Evolutionary conservation across 2,113 vertebrate genomes (phyloP).

Genomic region (Podarcis raffonei): DNA sequence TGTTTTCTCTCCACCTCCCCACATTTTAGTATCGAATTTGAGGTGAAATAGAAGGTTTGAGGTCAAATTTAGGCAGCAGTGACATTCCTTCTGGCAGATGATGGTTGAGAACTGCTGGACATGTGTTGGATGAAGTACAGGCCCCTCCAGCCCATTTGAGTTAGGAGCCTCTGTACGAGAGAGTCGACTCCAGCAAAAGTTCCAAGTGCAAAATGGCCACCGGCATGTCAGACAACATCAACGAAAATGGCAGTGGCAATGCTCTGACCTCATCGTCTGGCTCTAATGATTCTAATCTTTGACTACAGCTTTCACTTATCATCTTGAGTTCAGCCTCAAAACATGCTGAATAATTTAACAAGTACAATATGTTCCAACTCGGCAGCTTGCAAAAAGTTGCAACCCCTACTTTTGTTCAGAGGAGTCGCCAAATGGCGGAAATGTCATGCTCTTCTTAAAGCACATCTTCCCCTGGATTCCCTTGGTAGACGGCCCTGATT

Average conservation of each 20-base stretch:
- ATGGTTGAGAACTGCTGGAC: neutral
- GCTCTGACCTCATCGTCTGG: conserved; percentile 68
- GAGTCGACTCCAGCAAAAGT: conserved; percentile 19
- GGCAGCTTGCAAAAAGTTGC: conserved; percentile 67
- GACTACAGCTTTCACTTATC: conserved; percentile 83
- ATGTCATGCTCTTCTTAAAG: conserved; percentile 73
- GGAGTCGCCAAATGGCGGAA: conserved; percentile 78
- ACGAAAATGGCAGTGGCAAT: conserved; percentile 65
- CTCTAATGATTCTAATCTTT: conserved; percentile 82
- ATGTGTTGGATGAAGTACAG: neutral
- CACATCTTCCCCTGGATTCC: conserved; percentile 64
- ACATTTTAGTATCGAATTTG: neutral
- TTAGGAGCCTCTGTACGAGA: neutral
- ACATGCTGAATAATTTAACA: conserved; percentile 88
- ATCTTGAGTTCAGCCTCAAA: conserved; percentile 79
- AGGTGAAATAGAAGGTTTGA: neutral
- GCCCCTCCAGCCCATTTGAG: neutral
- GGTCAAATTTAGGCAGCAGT: neutral
- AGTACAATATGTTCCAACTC: conserved; percentile 81
- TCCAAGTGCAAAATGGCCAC: conserved; percentile 56
- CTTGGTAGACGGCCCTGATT: conserved; percentile 64
- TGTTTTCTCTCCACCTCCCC: neutral
- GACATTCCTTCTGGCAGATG: neutral
- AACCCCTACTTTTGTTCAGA: conserved; percentile 70
- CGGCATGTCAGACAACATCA: conserved; percentile 81